Evolutionary conservation across 2,113 vertebrate species (phyloP), one percentile per base, ranked within the genome.

Genomic region (Sminthopsis crassicaudata): DNA sequence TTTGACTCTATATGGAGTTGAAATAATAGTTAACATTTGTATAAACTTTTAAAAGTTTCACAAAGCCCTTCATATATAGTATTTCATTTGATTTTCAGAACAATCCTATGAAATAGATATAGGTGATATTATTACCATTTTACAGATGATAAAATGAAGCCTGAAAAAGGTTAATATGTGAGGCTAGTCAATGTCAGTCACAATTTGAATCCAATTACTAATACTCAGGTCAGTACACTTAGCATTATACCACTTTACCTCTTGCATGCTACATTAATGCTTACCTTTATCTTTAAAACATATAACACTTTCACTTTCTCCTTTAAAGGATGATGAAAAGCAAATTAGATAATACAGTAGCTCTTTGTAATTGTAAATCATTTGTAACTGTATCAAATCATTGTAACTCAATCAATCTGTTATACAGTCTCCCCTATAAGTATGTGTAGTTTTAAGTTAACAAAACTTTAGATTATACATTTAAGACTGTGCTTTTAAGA

Each of bases 121-220:
- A 84, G 36, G 36, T 84, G 67, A 84, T n/a, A 2, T 84, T 84
- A 67, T n/a, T 50, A 30, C 93, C 92, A 93, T 92, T 93, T 95
- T 92, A 53, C 19, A 96, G 60, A 84, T 90, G 52, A 95, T 42
- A 53, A 93, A 96, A 76, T 46, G 14, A 24, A 54, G 14, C 2
- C 36, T 51, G 2, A 27, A 46, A 76, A 55, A 54, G 51, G 22
- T 92, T 46, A 90, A 67, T 57, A 10, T 2, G 24, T 91, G 84
- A 90, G 27, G 36, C 25, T n/a, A 12, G 36, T 4, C 91, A 36
- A 3, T 53, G 8, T 46, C 89, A 84, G 46, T 22, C 14, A 50
- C 89, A n/a, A 89, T 36, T 89, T 52, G 91, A 93, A 91, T 46
- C 89, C 55, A 52, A 51, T 50, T 90, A 76, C 6, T n/a, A n/a